Evolutionary conservation across 2,797 vertebrate species (phyloP), one percentile per base, ranked within the genome.

Genomic region (Petrocephalus schoutedeni): DNA sequence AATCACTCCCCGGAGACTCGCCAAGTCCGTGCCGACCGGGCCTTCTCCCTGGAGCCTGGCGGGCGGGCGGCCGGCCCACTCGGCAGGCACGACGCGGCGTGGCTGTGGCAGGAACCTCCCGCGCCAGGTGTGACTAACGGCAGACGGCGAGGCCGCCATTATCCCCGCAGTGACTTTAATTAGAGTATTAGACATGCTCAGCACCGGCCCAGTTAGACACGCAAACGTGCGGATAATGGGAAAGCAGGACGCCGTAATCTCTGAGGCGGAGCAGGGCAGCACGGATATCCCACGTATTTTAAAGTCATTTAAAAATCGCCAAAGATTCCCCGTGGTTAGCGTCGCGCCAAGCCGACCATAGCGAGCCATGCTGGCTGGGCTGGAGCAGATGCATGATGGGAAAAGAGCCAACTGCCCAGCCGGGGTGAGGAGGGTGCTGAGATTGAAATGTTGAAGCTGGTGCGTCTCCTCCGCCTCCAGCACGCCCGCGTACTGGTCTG

Each of bases 81-180:
- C 54, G 21, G 21, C 21, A 80, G 19, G 71, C 85, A 23, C 9
- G 23, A n/a, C 36, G 80, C 9, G 23, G 32, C 36, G 80, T 89
- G 14, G 90, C 90, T 92, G 88, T 93, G 87, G 87, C 82, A 59
- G 92, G 94, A 94, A 95, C 94, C 94, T 94, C 94, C 92, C 89
- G 91, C 94, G 93, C 94, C 94, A 95, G 94, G 94, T 95, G 94
- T 95, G 94, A 95, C 94, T 94, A 95, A 95, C 95, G 94, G 94
- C 93, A 92, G 93, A 91, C 93, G 91, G 91, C 93, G 93, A 93
- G 92, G 94, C 94, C 94, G 93, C 93, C 93, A 94, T 95, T 94
- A 95, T 95, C 94, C 95, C 95, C 90, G 93, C 92, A 90, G 95
- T 93, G 95, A 94, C 92, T 92, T 95, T 95, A 95, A 95, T 95